Evolutionary conservation across 2,113 vertebrate genomes (phyloP).

Genomic region (Micromys minutus): DNA sequence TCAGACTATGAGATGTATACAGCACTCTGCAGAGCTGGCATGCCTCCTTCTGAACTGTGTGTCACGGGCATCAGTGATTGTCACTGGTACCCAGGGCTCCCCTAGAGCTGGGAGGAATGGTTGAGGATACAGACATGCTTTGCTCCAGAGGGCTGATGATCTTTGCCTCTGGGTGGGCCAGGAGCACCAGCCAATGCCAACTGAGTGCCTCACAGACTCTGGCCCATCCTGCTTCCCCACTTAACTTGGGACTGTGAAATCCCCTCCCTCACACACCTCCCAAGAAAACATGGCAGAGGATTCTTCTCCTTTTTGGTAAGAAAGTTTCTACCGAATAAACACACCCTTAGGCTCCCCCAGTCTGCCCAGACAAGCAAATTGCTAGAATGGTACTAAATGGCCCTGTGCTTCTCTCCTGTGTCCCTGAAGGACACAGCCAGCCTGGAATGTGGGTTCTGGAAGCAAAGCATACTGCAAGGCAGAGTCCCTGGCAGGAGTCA

Average conservation of each 20-base stretch:
- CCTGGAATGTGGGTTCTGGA: background rate
- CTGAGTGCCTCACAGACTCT: background rate
- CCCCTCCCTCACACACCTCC: background rate
- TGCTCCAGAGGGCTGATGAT: too few species aligned
- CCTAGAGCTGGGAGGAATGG: background rate
- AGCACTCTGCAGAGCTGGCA: background rate
- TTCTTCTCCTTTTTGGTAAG: conserved; percentile 45
- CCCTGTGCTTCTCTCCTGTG: too few species aligned
- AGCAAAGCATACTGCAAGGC: background rate
- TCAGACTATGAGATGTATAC: too few species aligned
- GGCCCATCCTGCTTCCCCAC: background rate
- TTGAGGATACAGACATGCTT: background rate
- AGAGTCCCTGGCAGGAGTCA: background rate
- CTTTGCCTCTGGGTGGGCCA: background rate
- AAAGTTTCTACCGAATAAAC: conserved; percentile 45
- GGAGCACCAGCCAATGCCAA: too few species aligned
- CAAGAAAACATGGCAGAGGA: background rate
- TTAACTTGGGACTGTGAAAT: background rate
- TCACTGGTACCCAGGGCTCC: background rate
- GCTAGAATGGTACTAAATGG: background rate
- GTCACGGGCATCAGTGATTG: background rate
- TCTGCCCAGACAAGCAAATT: background rate
- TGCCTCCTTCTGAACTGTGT: background rate
- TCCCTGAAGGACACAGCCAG: background rate
- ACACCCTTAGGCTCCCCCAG: conserved; percentile 29